Percentiles rank a stretch among this genome's conserved stretches.
phyloP scores from a whole-genome alignment of 1,140 invertebrate genomes.

The Gryllus bimaculatus region DNA sequence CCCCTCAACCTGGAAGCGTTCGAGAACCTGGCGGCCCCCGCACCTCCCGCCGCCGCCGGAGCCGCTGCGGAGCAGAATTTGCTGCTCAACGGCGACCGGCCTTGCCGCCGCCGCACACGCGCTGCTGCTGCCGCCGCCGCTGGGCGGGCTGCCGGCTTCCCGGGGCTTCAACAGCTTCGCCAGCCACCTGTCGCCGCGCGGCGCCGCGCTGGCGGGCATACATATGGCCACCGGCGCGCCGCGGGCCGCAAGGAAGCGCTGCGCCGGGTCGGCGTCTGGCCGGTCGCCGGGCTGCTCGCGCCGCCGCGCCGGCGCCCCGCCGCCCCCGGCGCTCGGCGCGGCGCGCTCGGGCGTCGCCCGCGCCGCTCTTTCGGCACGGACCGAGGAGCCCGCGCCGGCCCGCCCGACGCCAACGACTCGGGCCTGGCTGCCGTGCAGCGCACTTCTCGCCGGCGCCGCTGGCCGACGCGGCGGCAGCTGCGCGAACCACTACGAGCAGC shows the following conservation, averaged over 20 bases:
- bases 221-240: constrained; percentile 19
- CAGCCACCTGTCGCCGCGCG: constrained; percentile 10
- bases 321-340: constrained; percentile 30
- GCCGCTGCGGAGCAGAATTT: constrained; percentile 32
- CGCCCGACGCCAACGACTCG: no score
- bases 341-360: constrained; percentile 26
- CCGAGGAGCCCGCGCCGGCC: constrained; percentile 45
- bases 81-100: constrained; percentile 37
- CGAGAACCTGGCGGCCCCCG: constrained; percentile 36
- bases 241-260: constrained; percentile 23
- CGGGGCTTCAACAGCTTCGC: constrained; percentile 21
- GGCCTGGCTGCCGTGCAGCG: no score
- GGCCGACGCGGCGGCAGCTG: constrained; percentile 48
- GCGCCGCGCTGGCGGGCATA: not conserved
- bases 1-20: constrained; percentile 45
- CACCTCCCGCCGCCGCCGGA: constrained; percentile 28
- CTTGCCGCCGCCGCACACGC: constrained; percentile 38
- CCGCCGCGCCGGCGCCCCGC: constrained; percentile 33
- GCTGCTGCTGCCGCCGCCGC: constrained; percentile 39
- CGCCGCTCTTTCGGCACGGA: constrained; percentile 35
- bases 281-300: constrained; percentile 35
- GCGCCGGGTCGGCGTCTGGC: constrained; percentile 25
- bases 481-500: constrained; percentile 56
- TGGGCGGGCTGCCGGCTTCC: constrained; percentile 37
- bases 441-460: no score